A percentile compares a stretch with the other conserved stretches of the same genome.
Conservation (phyloP, 2,113 vertebrate genomes). For the Rostratula benghalensis region DNA sequence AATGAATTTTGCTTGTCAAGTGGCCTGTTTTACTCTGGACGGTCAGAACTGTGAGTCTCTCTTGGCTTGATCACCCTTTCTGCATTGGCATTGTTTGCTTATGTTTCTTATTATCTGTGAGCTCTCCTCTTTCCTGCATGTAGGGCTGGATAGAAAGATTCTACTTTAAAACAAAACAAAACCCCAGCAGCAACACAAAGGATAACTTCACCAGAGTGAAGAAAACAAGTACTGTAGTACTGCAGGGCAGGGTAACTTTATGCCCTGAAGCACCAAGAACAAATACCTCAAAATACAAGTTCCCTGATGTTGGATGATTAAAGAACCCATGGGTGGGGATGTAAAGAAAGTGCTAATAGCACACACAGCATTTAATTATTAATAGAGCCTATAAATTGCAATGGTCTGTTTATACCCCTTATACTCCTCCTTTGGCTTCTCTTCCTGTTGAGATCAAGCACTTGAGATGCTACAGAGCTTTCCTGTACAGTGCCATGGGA, state of each 20-base stretch:
- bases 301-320: background rate
- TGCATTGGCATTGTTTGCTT: background rate
- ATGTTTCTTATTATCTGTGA: background rate
- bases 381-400: conserved; percentile 14
- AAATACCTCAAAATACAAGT: background rate
- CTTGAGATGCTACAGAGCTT: background rate
- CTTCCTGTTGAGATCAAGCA: background rate
- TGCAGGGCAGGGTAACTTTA: background rate
- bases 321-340: background rate
- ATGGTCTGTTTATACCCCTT: background rate
- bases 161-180: background rate
- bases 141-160: background rate
- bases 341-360: background rate
- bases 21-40: background rate
- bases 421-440: background rate
- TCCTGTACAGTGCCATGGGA: background rate
- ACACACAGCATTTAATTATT: conserved; percentile 25
- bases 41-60: background rate
- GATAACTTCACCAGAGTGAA: background rate
- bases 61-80: background rate
- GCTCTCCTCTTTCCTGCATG: background rate
- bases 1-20: background rate
- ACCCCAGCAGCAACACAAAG: background rate
- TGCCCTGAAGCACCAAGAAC: background rate
- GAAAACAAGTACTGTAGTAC: background rate